Base-by-base conservation (phyloP, 2,888 invertebrate genomes). In the Pseudeuparius sepicola region DNA sequence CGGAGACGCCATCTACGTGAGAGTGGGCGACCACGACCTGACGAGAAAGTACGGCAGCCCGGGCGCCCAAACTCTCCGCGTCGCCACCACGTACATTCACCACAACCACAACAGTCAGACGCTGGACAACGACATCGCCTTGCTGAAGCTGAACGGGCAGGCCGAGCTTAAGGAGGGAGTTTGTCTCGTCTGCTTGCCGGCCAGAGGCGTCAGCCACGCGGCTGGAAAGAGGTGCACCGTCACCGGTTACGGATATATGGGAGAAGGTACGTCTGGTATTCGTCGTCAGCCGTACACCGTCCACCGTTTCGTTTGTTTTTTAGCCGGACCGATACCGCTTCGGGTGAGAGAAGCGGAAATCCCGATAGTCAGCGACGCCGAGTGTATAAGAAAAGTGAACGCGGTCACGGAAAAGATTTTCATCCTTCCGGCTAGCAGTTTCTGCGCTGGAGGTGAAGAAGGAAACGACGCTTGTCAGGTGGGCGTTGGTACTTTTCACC, bases 31-130 rank as follows among this genome's bases (percentile, higher is more conserved):
- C 61, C 88, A 89, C 56, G 90, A 92, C 63, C 65, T 92, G 45
- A 92, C 89, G 1, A 68, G 86, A 38, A 88, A 89, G 60, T 87
- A 86, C 57, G 90, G 89, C 16, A 89, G 87, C 47, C 87, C 88
- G 0, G 89, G 88, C 6, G 90, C 90, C 1, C 89, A 90, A 64
- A 90, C 90, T 0, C 65, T 90, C 12, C 70, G 88, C 10, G 90
- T 92, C 2, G 87, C 88, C 34, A 92, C 92, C 33, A 90, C 90
- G 0, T 92, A 92, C 60, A 92, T 92, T 41, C 92, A 92, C 55
- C 92, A 92, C 62, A 92, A 92, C 65, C 92, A 92, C 67, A 92
- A 92, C 63, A 87, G 88, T 48, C 90, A 90, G 62, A 92, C 92
- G 2, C 64, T 92, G 45, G 92, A 90, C 59, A 92, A 94, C 52